phyloP scores from a whole-genome alignment of 2,113 vertebrate genomes.

The Tachysurus vachellii region DNA sequence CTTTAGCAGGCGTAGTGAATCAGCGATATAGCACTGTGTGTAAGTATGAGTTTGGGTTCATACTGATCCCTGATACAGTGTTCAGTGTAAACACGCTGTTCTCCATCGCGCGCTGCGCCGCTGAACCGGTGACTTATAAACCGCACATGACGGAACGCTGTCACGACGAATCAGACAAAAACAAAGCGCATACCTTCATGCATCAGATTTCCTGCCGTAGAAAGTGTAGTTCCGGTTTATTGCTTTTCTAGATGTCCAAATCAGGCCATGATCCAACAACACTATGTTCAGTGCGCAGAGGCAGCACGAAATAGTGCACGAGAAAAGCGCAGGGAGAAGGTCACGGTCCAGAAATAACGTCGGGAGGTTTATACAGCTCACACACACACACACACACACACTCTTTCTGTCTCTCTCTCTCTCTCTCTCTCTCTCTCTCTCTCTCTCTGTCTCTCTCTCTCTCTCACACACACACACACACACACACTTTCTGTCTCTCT shows the following conservation, averaged over 20 bases:
- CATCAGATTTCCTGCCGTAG: background rate
- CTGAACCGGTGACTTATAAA: background rate
- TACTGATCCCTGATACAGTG: background rate
- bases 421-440: background rate
- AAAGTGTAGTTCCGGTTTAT: background rate
- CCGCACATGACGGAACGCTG: background rate
- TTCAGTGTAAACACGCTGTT: background rate
- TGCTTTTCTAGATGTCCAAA: background rate
- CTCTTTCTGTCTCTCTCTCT: background rate
- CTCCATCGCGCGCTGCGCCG: background rate
- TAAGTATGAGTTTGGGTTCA: background rate
- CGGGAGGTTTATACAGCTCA: background rate
- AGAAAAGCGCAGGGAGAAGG: slow-evolving; percentile 63
- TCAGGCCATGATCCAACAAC: background rate
- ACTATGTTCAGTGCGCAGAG: background rate
- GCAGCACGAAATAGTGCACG: background rate
- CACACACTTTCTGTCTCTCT: background rate
- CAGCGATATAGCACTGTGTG: background rate
- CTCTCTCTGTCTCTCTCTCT: background rate
- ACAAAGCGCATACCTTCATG: background rate
- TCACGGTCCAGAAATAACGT: slow-evolving; percentile 78
- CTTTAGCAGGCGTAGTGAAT: background rate
- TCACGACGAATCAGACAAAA: background rate
- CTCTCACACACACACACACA: background rate
- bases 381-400: slow-evolving; percentile 39